phyloP scores from a whole-genome alignment of 2,113 vertebrate genomes.

The Campylomormyrus tamandua region DNA sequence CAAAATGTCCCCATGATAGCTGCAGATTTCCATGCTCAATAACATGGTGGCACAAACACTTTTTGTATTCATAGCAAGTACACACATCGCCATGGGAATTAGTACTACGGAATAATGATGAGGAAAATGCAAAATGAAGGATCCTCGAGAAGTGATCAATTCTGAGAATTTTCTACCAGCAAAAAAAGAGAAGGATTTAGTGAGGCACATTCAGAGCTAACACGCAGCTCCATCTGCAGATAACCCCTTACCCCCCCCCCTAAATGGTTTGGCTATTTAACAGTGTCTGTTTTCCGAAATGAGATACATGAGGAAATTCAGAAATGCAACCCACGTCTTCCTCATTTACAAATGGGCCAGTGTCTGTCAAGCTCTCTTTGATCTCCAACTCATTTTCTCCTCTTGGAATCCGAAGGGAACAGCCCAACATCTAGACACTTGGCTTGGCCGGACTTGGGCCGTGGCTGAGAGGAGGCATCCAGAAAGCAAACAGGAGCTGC shows the following conservation, averaged over 20 bases:
- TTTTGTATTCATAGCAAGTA: background rate
- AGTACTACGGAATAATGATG: background rate
- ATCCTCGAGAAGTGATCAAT: too few species aligned
- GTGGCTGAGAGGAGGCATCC: background rate
- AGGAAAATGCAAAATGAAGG: background rate
- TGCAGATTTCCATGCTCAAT: background rate
- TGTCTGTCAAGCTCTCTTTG: background rate
- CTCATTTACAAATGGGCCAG: conserved; percentile 2
- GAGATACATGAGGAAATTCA: background rate
- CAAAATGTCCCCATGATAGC: background rate
- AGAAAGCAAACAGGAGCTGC: background rate
- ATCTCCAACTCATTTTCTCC: background rate
- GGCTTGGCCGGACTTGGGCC: conserved; percentile 14
- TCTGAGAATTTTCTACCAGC: background rate
- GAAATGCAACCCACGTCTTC: background rate
- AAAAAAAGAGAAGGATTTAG: background rate
- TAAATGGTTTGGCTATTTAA: background rate
- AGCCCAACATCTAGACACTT: background rate
- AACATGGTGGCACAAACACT: background rate
- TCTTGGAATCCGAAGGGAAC: background rate
- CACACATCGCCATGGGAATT: background rate
- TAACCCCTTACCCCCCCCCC: background rate
- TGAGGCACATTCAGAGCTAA: background rate
- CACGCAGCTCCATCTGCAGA: background rate
- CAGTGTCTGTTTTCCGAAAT: background rate